Conservation (phyloP, 1,140 invertebrate genomes). For the Drosophila littoralis region DNA sequence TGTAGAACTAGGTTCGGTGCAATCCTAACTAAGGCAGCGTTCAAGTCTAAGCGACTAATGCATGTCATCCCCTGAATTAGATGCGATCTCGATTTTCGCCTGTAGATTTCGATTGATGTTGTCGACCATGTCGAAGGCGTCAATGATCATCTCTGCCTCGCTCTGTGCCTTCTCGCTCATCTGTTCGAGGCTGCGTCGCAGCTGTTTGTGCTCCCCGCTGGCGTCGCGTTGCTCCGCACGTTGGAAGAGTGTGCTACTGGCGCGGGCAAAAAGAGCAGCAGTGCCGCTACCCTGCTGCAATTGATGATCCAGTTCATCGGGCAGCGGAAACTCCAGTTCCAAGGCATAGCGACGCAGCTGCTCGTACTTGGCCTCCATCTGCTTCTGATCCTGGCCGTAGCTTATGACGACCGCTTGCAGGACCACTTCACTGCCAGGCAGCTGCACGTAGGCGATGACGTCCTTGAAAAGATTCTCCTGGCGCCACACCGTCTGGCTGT, state of each 20-base stretch:
- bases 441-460: conserved; percentile 66
- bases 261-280: conserved; percentile 48
- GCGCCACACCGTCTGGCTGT: conserved; percentile 61
- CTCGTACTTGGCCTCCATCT: conserved; percentile 42
- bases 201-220: conserved; percentile 51
- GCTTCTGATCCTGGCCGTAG: conserved; percentile 39
- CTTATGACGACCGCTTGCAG: conserved; percentile 67
- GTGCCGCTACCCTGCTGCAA: conserved; percentile 26
- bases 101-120: conserved; percentile 58
- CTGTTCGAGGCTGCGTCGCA: conserved; percentile 51
- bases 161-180: conserved; percentile 48
- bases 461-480: conserved; percentile 65
- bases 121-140: conserved; percentile 68
- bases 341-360: conserved; percentile 48
- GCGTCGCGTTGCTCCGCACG: conserved; percentile 57
- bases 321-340: conserved; percentile 48
- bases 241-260: conserved; percentile 49
- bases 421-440: conserved; percentile 45
- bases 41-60: neutral
- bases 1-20: conserved; percentile 23
- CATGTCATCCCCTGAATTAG: neutral
- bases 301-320: conserved; percentile 38
- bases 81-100: neutral
- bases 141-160: conserved; percentile 65
- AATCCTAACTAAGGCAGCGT: neutral